Evolutionary conservation across 1,140 invertebrate genomes (phyloP), one percentile per base, ranked within the genome.

Genomic region (Macrobrachium rosenbergii): DNA sequence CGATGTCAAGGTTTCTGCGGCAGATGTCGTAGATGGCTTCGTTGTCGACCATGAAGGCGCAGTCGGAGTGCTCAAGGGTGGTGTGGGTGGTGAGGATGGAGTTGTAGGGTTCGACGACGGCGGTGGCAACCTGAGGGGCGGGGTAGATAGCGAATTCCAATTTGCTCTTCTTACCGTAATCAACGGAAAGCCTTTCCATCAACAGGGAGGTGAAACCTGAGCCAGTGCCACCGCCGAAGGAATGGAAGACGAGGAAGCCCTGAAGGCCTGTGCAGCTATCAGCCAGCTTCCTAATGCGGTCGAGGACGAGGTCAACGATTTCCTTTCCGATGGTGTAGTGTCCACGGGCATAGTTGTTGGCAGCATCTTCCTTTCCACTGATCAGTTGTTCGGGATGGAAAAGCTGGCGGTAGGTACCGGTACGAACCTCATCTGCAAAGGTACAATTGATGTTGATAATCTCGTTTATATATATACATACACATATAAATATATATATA

Each of bases 301-400:
- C 85, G 52, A 87, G 75, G 67, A 87, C 85, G 64, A 87, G 37
- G 79, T 87, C 85, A 67, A 87, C 85, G 78, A 87, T 81, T 72
- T 87, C 85, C 85, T 87, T 87, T 52, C 85, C 85, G 85, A 87
- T 87, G 37, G 85, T 87, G 78, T 87, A 87, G 85, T 87, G 85
- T 75, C 85, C 85, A 21, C 85, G 52, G 59, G 85, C 85, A 60
- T 87, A 87, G 85, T 87, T 87, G 85, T 87, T 87, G 85, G 85
- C 85, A n/a, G 85, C 85, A 72, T 87, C 85, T 75, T 87, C 85
- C 76, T 87, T 87, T 52, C 85, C 85, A 64, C 85, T 87, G 85
- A 87, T 87, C 64, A 87, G 85, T 60, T 87, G 85, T 77, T 87
- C 85, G 64, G 85, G 85, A 69, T 87, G 85, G 85, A 87, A 87